phyloP scores from a whole-genome alignment of 2,797 vertebrate species.

The Taenioides sp. region DNA sequence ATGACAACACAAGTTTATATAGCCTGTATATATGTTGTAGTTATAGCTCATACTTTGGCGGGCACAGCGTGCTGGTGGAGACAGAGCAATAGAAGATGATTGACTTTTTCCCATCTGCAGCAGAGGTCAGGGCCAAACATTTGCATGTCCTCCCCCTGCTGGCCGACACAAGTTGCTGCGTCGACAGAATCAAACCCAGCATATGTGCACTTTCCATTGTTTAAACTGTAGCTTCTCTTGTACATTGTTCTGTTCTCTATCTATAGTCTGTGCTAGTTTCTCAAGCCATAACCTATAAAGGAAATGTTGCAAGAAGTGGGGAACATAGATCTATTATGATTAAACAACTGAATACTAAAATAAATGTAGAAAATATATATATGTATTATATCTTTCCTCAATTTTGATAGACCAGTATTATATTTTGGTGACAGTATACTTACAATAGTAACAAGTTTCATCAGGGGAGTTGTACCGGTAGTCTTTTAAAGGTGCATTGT shows the following conservation, averaged over 20 bases:
- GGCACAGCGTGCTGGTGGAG: not conserved
- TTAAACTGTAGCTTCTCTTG: constrained; percentile 25
- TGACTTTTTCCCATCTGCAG: constrained; percentile 61
- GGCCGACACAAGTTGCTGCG: constrained; percentile 54
- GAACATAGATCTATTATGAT: not conserved
- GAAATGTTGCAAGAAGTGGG: not conserved
- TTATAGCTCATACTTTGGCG: not conserved
- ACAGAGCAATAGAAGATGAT: constrained; percentile 24
- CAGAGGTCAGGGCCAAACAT: constrained; percentile 60
- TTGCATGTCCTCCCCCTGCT: constrained; percentile 54
- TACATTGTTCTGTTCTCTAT: constrained; percentile 1
- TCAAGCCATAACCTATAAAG: not conserved
- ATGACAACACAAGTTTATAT: no score
- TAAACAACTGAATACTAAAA: not conserved
- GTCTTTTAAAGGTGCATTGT: not conserved
- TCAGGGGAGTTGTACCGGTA: not conserved
- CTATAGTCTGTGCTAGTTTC: not conserved
- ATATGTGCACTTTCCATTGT: constrained; percentile 37
- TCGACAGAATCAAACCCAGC: constrained; percentile 45
- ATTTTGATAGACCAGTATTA: not conserved
- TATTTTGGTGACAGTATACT: not conserved
- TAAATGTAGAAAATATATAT: no score
- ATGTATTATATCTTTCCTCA: no score
- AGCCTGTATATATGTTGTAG: no score
- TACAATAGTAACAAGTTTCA: not conserved